These are phyloP conservation scores for Xylota segnis DNA, from an alignment of 2,888 invertebrate species.

Conservation along the genomic window DNA sequence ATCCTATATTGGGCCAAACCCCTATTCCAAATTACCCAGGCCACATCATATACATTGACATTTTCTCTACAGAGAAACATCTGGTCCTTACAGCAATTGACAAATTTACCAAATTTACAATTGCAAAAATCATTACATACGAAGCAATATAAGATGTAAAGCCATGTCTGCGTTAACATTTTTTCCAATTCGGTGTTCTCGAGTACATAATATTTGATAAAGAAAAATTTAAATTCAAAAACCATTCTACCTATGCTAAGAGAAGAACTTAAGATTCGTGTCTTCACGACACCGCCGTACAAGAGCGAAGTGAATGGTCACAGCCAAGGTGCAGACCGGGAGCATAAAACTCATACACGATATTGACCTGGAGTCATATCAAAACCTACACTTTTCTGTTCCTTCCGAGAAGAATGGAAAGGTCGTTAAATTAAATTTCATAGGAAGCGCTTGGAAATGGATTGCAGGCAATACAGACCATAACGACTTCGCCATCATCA, in stretches of 20 bases:
- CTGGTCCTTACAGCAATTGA: conserved; percentile 12
- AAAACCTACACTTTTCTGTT: too few species aligned
- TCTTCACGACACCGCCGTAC: background rate
- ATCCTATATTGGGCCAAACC: background rate
- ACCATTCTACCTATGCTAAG: background rate
- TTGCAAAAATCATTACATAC: background rate
- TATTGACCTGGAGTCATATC: too few species aligned
- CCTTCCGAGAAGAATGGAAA: too few species aligned
- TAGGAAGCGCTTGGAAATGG: too few species aligned
- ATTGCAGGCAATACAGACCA: too few species aligned
- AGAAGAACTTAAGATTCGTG: background rate
- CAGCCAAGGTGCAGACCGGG: too few species aligned
- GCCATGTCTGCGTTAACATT: too few species aligned
- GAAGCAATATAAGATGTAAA: too few species aligned
- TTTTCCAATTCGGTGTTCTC: too few species aligned
- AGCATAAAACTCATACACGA: too few species aligned
- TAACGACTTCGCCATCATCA: too few species aligned
- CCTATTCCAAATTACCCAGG: background rate
- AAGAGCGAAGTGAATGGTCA: background rate
- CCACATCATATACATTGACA: background rate
- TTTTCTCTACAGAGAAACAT: conserved; percentile 9
- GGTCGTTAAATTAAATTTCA: too few species aligned
- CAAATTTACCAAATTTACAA: conserved; percentile 17
- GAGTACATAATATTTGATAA: background rate
- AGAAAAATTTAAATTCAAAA: background rate